phyloP scores from a whole-genome alignment of 2,888 invertebrate genomes.

The Plagodis dolabraria region DNA sequence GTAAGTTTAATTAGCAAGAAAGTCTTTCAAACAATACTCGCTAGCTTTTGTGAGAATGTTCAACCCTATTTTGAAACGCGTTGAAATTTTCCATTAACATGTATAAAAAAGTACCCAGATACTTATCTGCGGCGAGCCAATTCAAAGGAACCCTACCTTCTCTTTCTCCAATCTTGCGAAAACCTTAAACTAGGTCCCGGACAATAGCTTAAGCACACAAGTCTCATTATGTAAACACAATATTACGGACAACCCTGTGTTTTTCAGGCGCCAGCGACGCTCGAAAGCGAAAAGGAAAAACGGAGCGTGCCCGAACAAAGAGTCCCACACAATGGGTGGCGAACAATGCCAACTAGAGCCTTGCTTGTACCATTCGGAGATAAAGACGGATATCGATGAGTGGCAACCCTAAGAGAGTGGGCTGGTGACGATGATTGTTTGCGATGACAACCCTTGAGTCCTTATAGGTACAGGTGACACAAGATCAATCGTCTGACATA shows the following conservation, averaged over 20 bases:
- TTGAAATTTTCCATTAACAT: no score
- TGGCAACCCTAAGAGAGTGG: conserved; percentile 41
- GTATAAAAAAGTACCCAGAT: no score
- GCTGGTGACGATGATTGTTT: conserved; percentile 28
- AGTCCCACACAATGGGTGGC: conserved; percentile 69
- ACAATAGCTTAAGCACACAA: conserved; percentile 35
- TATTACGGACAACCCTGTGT: conserved; percentile 46
- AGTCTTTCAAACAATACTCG: no score
- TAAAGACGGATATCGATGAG: conserved; percentile 64
- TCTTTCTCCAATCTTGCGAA: conserved; percentile 13
- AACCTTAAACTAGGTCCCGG: conserved; percentile 27
- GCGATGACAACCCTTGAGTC: conserved; percentile 20
- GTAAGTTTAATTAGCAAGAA: no score
- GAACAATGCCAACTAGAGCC: conserved; percentile 81
- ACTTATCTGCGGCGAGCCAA: no score
- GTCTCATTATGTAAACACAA: conserved; percentile 53
- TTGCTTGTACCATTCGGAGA: conserved; percentile 76
- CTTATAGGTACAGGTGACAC: conserved; percentile 25
- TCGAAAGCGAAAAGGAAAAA: conserved; percentile 76
- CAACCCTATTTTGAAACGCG: no score
- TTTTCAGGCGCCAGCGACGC: conserved; percentile 60
- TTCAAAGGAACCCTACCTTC: conserved; percentile 12
- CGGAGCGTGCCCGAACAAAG: conserved; percentile 81
- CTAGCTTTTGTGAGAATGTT: no score
- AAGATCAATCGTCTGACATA: not conserved